Evolutionary conservation across 2,888 invertebrate genomes (phyloP).

Genomic region (Syrista parreyssii): DNA sequence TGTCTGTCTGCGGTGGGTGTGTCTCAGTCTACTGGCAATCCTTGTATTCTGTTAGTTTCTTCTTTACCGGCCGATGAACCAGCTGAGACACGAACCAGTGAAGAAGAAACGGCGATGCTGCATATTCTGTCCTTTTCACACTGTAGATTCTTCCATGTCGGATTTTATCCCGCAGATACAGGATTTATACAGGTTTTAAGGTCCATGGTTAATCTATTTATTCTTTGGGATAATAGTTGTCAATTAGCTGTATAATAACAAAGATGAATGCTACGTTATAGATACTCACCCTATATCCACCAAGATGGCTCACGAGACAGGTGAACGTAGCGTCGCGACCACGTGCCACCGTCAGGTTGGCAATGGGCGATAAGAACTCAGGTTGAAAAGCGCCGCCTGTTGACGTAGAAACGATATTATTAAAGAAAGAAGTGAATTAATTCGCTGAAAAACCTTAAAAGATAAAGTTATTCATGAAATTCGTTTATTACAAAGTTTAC

Average conservation of each 20-base stretch:
- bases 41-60: not conserved
- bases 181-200: not conserved
- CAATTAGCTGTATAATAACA: not conserved
- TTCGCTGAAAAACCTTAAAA: not conserved
- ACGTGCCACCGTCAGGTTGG: conserved; percentile 85
- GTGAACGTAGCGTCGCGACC: conserved; percentile 90
- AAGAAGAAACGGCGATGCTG: not conserved
- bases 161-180: not conserved
- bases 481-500: not conserved
- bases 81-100: not conserved
- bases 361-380: conserved; percentile 85
- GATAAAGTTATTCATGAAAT: not conserved
- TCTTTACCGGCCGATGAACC: not conserved
- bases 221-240: not conserved
- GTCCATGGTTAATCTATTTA: not conserved
- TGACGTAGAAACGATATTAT: not conserved
- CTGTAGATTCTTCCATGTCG: not conserved
- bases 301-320: conserved; percentile 87
- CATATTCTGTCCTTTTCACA: not conserved
- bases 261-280: not conserved
- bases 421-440: not conserved
- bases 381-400: conserved; percentile 83
- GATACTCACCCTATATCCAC: conserved; percentile 86
- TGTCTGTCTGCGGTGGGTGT: not conserved
- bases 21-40: not conserved